Base-by-base conservation (phyloP, 1,140 invertebrate species). In the Heliconius melpomene region DNA sequence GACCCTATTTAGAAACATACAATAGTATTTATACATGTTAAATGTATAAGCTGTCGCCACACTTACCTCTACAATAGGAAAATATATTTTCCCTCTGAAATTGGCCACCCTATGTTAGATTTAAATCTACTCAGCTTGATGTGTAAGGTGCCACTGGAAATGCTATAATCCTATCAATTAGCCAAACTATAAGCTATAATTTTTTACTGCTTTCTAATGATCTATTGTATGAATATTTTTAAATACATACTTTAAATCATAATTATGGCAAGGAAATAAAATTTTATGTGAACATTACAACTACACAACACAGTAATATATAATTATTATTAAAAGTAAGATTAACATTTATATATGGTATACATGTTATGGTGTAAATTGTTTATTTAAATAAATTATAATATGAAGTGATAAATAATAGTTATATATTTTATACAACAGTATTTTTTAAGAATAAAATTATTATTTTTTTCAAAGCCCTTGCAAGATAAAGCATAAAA, bases 371-470 rank as follows among this genome's bases (percentile, higher is more conserved):
- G 52, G 7, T n/a, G 16, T 7, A n/a, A 20, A 18, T 8, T 54
- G 18, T 57, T 57, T 57, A 57, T 23, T 57, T 23, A 57, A 57
- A 23, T 57, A 32, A 71, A 16, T 71, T 9, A 16, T 57, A 77
- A 60, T 73, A 75, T 54, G 8, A 73, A 52, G 5, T 54, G 8
- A 81, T 50, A 54, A 16, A 26, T 23, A 57, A 23, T 23, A n/a
- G 20, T 57, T 57, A 23, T n/a, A 66, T 66, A 46, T 46, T 46
- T 46, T 40, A 9, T 40, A 13, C 40, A 40, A 40, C 2, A 40
- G 11, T 40, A 40, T 77, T 60, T 72, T 60, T 80, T 72, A 75
- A 71, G 2, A 40, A 13, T 40, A 40, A 13, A 40, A 40, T 40
- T 13, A 13, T 11, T 3, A 46, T 16, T 46, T 16, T 46, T 46